A percentile compares a stretch with the other conserved stretches of the same genome.
phyloP scores from a whole-genome alignment of 2,888 invertebrate genomes.

The Cantharis nigra region DNA sequence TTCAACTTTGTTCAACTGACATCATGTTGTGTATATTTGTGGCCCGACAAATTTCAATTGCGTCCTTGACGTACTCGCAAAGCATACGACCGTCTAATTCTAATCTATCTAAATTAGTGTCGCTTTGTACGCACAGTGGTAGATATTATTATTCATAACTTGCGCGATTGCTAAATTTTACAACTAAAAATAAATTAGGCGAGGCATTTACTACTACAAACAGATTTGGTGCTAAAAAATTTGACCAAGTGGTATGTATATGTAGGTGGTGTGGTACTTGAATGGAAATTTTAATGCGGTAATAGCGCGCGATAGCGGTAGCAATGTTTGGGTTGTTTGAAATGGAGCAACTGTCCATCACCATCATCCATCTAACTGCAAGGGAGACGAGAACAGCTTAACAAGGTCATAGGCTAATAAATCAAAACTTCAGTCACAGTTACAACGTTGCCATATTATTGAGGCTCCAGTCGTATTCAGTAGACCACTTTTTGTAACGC shows the following conservation, averaged over 20 bases:
- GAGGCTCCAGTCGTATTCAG: slow-evolving; percentile 13
- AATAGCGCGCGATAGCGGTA: background rate
- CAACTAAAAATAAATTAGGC: background rate
- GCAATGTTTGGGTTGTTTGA: slow-evolving; percentile 18
- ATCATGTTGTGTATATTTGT: slow-evolving; percentile 18
- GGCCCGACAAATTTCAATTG: slow-evolving; percentile 13
- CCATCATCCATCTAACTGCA: slow-evolving; percentile 11
- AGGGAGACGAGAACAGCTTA: slow-evolving; percentile 28
- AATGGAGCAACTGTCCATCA: slow-evolving; percentile 24
- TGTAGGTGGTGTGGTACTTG: background rate
- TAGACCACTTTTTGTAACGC: slow-evolving; percentile 23
- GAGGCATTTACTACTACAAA: background rate
- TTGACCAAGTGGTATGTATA: background rate
- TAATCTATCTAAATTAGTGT: slow-evolving; percentile 27
- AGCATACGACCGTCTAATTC: slow-evolving; percentile 4
- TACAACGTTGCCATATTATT: slow-evolving; percentile 21
- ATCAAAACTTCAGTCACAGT: slow-evolving; percentile 30
- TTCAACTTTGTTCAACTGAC: slow-evolving; percentile 20
- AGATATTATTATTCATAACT: slow-evolving; percentile 1
- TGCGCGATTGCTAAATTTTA: slow-evolving; percentile 12
- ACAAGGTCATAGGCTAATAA: slow-evolving; percentile 36
- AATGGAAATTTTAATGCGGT: background rate
- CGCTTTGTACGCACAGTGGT: background rate
- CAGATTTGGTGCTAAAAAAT: background rate
- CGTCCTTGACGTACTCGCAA: slow-evolving; percentile 26